Evolutionary conservation across 2,797 vertebrate genomes (phyloP).

Genomic region (Phrynocephalus forsythii): DNA sequence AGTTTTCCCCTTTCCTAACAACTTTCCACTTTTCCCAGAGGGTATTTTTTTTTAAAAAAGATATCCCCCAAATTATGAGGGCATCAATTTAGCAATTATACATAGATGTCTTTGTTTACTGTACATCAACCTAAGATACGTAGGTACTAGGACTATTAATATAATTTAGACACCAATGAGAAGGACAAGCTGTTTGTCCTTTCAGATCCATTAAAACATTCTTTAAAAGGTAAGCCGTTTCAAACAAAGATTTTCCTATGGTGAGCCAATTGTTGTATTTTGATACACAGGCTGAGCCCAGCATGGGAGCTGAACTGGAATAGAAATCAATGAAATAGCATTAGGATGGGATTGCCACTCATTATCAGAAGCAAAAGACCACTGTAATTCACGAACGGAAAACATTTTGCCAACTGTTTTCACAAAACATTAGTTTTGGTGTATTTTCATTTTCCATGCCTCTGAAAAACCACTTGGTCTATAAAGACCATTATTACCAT

Average conservation of each 20-base stretch:
- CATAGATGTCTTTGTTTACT: neutral
- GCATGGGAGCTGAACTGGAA: slow-evolving; percentile 73
- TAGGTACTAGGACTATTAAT: neutral
- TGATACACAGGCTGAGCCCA: slow-evolving; percentile 70
- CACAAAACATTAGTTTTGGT: slow-evolving; percentile 71
- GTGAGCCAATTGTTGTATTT: slow-evolving; percentile 58
- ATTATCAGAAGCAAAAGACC: slow-evolving; percentile 75
- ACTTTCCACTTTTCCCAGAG: too few species aligned
- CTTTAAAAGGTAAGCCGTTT: neutral
- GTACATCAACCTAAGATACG: neutral
- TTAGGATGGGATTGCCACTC: slow-evolving; percentile 77
- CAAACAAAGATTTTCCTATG: slow-evolving; percentile 39
- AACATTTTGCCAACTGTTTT: slow-evolving; percentile 72
- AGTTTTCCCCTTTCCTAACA: too few species aligned
- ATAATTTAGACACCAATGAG: neutral
- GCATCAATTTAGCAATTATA: too few species aligned
- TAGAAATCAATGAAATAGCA: slow-evolving; percentile 76
- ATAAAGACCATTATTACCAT: slow-evolving; percentile 75
- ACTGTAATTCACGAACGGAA: slow-evolving; percentile 73
- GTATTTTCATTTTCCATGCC: slow-evolving; percentile 69
- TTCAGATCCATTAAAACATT: slow-evolving; percentile 6
- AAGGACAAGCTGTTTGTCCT: neutral
- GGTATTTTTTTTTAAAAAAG: too few species aligned
- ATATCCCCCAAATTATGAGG: too few species aligned
- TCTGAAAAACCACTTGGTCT: slow-evolving; percentile 55